Percentiles rank a stretch among this genome's conserved stretches.
These are phyloP conservation scores for Drosophila nebulosa DNA, from an alignment of 1,140 invertebrate genomes.

Conservation along the genomic window DNA sequence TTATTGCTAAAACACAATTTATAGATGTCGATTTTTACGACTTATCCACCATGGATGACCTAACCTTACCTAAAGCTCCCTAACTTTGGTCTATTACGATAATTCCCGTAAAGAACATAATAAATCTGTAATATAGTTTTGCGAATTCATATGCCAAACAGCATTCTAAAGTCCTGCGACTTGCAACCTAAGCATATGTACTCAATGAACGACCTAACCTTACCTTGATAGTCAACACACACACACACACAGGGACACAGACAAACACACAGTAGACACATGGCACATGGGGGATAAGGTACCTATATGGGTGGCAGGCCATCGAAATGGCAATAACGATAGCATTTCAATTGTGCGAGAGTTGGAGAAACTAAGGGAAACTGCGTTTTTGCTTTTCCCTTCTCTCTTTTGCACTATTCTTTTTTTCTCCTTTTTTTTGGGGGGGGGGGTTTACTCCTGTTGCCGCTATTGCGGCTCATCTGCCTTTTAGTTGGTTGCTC, in stretches of 20 bases:
- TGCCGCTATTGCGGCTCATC: slow-evolving; percentile 12
- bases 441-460: slow-evolving; percentile 8
- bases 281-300: not conserved
- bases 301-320: slow-evolving; percentile 10
- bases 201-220: not conserved
- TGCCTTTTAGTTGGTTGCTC: slow-evolving; percentile 21
- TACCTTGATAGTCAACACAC: not conserved
- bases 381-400: not conserved
- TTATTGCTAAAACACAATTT: no score
- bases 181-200: not conserved
- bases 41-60: no score
- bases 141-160: not conserved
- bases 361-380: slow-evolving; percentile 8
- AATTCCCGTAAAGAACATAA: no score
- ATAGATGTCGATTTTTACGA: no score
- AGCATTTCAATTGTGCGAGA: slow-evolving; percentile 50
- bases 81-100: no score
- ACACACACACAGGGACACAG: slow-evolving; percentile 5
- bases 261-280: slow-evolving; percentile 3
- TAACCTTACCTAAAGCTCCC: no score
- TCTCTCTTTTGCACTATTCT: not conserved
- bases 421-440: not conserved
- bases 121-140: not conserved
- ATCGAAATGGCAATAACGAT: slow-evolving; percentile 57
- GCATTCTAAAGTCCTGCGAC: not conserved